Evolutionary conservation across 35 echinoderm and acorn worm species (phyloP), one percentile per base, ranked within the genome.

Genomic region (Amphiura filiformis): DNA sequence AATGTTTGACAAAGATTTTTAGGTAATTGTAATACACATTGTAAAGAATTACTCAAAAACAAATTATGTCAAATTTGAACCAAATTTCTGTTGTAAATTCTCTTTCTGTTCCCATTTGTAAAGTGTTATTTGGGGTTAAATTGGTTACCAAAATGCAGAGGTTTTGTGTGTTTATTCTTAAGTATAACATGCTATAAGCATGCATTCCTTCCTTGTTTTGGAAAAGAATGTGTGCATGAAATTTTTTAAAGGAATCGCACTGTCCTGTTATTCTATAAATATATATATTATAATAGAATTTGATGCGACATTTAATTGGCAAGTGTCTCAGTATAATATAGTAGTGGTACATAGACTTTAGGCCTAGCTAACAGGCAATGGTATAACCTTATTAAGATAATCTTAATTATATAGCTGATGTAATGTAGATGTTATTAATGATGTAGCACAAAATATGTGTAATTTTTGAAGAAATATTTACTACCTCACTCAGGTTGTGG

Each of bases 361-460:
- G 61, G 61, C 61, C 61, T 26, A 70, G 61, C 26, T 70, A 15
- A 70, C 41, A n/a, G 61, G 61, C 61, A 70, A 70, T 70, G 61
- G 61, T 70, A 70, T 70, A 70, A 70, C 61, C 61, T 70, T 70
- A 70, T 70, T 11, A 70, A 70, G 61, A 70, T 70, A 70, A 70
- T 70, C 61, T 70, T 70, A 70, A 70, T 70, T 70, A 70, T 70
- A 70, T 70, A 70, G 61, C 61, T 70, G 28, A 70, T n/a, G 61
- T 70, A 70, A 70, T 15, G 61, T 70, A 70, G 61, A 70, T 70
- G 61, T 70, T 70, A 70, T 70, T 70, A 70, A 18, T 70, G 26
- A 70, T 70, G 61, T 70, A 70, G 61, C 61, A 70, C 61, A 70
- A 70, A 3, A 47, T 47, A 11, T 70, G 61, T 70, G 61, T 70